phyloP scores from a whole-genome alignment of 2,113 vertebrate genomes.

The Origma solitaria region DNA sequence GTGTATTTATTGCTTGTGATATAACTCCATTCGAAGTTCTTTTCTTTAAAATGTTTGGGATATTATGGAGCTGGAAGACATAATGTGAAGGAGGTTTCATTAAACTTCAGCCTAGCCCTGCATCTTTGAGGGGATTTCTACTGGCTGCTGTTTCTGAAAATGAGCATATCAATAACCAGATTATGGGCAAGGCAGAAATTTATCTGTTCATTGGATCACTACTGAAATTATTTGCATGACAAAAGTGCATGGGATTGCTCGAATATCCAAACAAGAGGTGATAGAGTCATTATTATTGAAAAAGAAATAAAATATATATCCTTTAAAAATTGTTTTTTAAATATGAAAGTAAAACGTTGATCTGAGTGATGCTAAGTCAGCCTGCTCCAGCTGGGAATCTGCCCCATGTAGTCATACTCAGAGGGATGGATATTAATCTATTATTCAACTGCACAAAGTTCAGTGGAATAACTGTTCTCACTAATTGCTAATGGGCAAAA shows the following conservation, averaged over 20 bases:
- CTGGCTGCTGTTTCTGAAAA: not conserved
- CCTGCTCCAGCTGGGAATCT: not conserved
- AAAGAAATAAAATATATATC: not conserved
- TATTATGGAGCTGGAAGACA: not conserved
- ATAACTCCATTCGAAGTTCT: not conserved
- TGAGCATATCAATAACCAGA: not conserved
- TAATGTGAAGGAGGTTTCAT: not conserved
- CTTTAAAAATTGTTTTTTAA: not conserved
- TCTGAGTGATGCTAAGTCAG: not conserved
- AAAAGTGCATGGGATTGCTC: not conserved
- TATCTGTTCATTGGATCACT: not conserved
- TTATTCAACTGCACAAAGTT: slow-evolving; percentile 65
- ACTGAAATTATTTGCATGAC: not conserved
- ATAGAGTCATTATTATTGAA: not conserved
- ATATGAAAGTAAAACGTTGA: not conserved
- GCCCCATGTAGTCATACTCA: not conserved
- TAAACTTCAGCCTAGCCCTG: not conserved
- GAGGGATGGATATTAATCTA: slow-evolving; percentile 24
- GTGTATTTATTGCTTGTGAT: not conserved
- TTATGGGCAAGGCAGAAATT: not conserved
- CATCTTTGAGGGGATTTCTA: not conserved
- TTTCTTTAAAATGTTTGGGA: not conserved
- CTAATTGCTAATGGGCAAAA: slow-evolving; percentile 69
- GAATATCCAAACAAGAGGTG: not conserved
- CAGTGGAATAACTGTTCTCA: slow-evolving; percentile 50